Conservation (phyloP, 2,797 vertebrate genomes). For the Forpus xanthops region DNA sequence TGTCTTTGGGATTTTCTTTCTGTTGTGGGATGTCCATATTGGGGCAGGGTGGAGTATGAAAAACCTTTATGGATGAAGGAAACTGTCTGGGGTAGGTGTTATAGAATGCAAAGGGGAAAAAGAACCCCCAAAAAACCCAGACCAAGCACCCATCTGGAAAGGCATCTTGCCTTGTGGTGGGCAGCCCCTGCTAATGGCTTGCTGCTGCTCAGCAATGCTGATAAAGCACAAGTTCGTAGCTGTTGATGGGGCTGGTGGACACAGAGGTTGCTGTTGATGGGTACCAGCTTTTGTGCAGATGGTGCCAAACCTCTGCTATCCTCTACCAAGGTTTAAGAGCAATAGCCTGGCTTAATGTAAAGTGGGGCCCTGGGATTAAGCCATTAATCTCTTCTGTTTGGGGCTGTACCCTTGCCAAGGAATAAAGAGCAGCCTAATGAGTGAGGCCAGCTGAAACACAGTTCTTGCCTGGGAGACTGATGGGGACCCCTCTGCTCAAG, state of each 20-base stretch:
- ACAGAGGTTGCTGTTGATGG: fast-evolving
- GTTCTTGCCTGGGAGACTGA: background rate
- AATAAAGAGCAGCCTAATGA: background rate
- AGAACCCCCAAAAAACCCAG: fast-evolving
- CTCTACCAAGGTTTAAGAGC: background rate
- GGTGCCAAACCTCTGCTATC: background rate
- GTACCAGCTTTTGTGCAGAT: background rate
- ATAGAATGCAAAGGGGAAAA: background rate
- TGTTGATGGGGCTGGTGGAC: background rate
- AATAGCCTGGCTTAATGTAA: background rate
- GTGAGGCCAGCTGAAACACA: background rate
- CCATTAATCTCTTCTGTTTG: background rate
- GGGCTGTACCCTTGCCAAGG: background rate
- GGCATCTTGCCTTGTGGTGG: background rate
- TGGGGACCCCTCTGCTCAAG: background rate
- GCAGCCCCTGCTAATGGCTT: background rate
- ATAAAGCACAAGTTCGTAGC: fast-evolving
- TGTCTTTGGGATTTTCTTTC: background rate
- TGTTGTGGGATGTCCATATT: fast-evolving
- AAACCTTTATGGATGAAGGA: background rate
- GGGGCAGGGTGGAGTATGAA: background rate
- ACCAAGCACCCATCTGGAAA: background rate
- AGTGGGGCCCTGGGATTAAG: background rate
- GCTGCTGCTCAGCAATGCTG: fast-evolving
- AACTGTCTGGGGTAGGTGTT: background rate